Evolutionary conservation across 2,113 vertebrate genomes (phyloP), one percentile per base, ranked within the genome.

Genomic region (Phrynosoma platyrhinos): DNA sequence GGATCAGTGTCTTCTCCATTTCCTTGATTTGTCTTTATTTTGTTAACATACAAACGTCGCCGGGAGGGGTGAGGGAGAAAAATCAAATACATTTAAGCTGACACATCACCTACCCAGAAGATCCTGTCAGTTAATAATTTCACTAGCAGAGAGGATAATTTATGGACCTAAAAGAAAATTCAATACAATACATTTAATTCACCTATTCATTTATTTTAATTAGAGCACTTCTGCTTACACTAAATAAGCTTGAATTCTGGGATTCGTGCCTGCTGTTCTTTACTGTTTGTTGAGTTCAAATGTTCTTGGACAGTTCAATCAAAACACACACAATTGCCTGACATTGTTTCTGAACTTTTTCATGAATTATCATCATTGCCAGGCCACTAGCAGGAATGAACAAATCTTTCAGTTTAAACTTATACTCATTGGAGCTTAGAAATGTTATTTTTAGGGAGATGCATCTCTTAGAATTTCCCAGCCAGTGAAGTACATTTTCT

Each of bases 171-270:
- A 82, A 91, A 86, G 89, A 91, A 92, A 92, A 94, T 92, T 94
- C 76, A 90, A 87, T 93, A 95, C 95, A 95, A 94, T 94, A 86
- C 91, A 94, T 95, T 96, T 96, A 94, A 96, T 95, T 88, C 91
- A 94, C 89, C 91, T 93, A 91, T 95, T 91, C 94, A 95, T 96
- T 97, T 96, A 94, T 92, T 94, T 96, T 96, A 96, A 96, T 97
- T 95, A 95, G 93, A 75, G 75, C 75, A 83, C 82, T 94, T 91
- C 91, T 93, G 89, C 91, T 91, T 89, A 85, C 79, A 30, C 87
- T 83, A 88, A 77, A 74, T 83, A 83, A 83, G 52, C 74, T 69
- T 78, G 81, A 83, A 78, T 88, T 88, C 42, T 20, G n/a, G 82
- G 81, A 78, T 68, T 78, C 80, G 53, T 77, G 74, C 64, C 14